Base-by-base conservation (phyloP, 2,113 vertebrate genomes). In the Laticauda laticaudata region DNA sequence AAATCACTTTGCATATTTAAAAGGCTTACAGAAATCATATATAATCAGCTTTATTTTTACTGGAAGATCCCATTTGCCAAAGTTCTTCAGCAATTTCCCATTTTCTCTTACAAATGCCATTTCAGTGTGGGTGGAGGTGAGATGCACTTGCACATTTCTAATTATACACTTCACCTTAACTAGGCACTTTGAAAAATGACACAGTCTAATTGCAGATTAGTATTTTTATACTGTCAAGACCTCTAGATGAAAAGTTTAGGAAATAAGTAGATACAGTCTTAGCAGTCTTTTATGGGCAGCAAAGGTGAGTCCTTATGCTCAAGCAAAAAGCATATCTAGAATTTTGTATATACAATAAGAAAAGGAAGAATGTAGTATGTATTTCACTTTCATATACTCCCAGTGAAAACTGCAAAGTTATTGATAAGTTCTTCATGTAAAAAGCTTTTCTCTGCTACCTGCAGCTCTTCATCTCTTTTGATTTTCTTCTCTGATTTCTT, bases 121-220 rank as follows among this genome's bases (percentile, higher is more conserved):
- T 87, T 91, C 56, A 94, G 29, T 1, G 1, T 94, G 85, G 81
- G 86, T 87, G 54, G 85, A 94, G 90, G 69, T 91, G 93, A 94
- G 90, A 91, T 43, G 61, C 89, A 96, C 91, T 95, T 96, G 95
- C 93, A 94, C 10, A 95, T 93, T 85, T 88, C 92, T 97, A 96
- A 96, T 96, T 97, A 94, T 61, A 95, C 5, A 2, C 86, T 96
- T 95, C 93, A 96, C 53, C 87, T 96, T 91, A 95, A 94, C 81
- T 93, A 95, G 94, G 91, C 29, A 93, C 94, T 93, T 90, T 93
- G 94, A 96, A 97, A 96, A 86, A 95, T 48, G 95, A 94, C 6
- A 54, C 1, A 10, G 94, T 91, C 59, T 96, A 96, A 96, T 23
- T 95, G 92, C 20, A 96, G 93, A 95, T 95, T 95, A 95, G 96